Base-by-base conservation (phyloP, 2,797 vertebrate species). In the Tarsius wallacei region DNA sequence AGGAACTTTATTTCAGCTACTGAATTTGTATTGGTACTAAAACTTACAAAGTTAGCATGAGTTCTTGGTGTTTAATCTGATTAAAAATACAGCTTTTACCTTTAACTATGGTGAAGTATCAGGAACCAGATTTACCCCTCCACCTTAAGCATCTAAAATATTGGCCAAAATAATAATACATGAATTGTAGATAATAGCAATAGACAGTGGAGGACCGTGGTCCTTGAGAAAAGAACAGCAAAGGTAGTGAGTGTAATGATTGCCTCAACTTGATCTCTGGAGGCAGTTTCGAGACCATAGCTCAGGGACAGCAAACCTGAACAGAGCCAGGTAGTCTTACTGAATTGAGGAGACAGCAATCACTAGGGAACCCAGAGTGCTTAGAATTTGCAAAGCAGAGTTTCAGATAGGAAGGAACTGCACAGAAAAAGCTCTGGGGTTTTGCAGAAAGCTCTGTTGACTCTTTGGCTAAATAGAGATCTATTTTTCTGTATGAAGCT, bases 1-100 rank as follows among this genome's bases (percentile, higher is more conserved):
- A 95, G 78, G 93, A 96, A 78, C 51, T 78, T 88, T 87, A 77
- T 66, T 88, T 97, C 77, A 94, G 8, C 91, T 96, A 76, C 33
- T 89, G 91, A 97, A 74, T 88, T 42, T 87, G 15, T n/a, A 57
- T 31, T 86, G 51, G 9, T 63, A 76, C 70, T 85, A 81, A 91
- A 96, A 88, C n/a, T 49, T 93, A 61, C 42, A 61, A 85, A 85
- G 28, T 64, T 92, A 73, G 15, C 28, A 5, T 93, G 28, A 71
- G 26, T 96, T 95, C 47, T 91, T 73, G n/a, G 42, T 94, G 90
- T 90, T 80, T 70, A 94, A 81, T 64, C 21, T 36, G 33, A 64
- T 86, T 83, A 24, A 82, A 96, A 68, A 77, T 84, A 68, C 19
- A 91, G 78, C 33, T 76, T 92, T 93, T 96, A 26, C 36, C 91